A percentile compares a stretch with the other conserved stretches of the same genome.
Conservation (phyloP, 2,888 invertebrate genomes). For the Onthophagus sagittarius region DNA sequence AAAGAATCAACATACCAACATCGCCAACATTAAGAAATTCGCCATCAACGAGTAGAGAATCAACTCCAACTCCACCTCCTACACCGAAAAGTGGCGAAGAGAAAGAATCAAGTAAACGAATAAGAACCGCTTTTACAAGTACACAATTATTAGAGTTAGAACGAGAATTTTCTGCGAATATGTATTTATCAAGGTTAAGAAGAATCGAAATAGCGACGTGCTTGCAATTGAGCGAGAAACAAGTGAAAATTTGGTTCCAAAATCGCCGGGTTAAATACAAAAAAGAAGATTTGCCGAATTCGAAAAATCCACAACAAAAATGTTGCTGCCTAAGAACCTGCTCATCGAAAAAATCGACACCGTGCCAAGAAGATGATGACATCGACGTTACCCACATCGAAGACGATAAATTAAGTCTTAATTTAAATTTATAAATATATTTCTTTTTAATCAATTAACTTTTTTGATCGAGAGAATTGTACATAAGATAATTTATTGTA, state of each 20-base stretch:
- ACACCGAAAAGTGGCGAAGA: conserved; percentile 52
- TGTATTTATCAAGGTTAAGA: conserved; percentile 84
- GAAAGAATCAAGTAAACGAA: conserved; percentile 70
- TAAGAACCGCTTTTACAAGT: conserved; percentile 91
- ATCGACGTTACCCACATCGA: conserved; percentile 45
- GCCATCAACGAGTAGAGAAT: conserved; percentile 50
- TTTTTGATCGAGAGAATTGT: background rate
- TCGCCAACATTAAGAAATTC: conserved; percentile 29
- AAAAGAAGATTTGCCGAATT: conserved; percentile 71
- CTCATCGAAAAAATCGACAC: conserved; percentile 34
- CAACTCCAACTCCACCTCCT: conserved; percentile 49
- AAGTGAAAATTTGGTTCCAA: conserved; percentile 95
- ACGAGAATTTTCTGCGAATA: conserved; percentile 83
- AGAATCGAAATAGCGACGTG: conserved; percentile 92
- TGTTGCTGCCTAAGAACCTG: conserved; percentile 53
- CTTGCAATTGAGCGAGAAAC: conserved; percentile 85
- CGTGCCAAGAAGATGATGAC: conserved; percentile 43
- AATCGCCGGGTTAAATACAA: conserved; percentile 91
- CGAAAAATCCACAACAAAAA: conserved; percentile 23
- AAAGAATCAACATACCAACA: background rate
- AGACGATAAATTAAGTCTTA: conserved; percentile 28
- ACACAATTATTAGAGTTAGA: conserved; percentile 84
- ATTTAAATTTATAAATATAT: background rate
- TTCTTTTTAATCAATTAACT: background rate
- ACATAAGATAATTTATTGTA: background rate